Percentiles rank a stretch among this genome's conserved stretches.
Evolutionary conservation across 2,888 invertebrate genomes (phyloP).

Genomic region (Pseudolycoriella hygida): DNA sequence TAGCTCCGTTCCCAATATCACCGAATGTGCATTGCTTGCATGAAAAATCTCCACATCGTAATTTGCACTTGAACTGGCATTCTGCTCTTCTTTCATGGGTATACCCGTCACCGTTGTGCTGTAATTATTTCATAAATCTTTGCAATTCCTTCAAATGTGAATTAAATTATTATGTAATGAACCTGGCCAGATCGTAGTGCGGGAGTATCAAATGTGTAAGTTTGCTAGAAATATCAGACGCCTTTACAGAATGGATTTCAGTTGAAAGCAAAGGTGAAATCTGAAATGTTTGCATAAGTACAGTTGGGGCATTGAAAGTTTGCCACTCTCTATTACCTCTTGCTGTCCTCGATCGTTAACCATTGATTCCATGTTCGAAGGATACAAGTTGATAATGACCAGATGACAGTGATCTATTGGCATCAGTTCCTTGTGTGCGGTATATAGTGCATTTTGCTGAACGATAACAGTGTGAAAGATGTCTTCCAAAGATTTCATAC

Average conservation of each 20-base stretch:
- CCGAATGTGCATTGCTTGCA: slow-evolving; percentile 65
- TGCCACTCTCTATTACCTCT: slow-evolving; percentile 33
- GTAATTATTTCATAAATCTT: no score
- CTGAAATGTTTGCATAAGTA: slow-evolving; percentile 28
- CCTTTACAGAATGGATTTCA: slow-evolving; percentile 66
- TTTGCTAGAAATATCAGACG: slow-evolving; percentile 54
- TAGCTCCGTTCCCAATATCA: slow-evolving; percentile 51
- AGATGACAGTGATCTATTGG: slow-evolving; percentile 77
- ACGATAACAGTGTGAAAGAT: slow-evolving; percentile 66
- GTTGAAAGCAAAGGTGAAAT: slow-evolving; percentile 54
- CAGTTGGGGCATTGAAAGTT: no score
- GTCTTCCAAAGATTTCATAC: slow-evolving; percentile 71
- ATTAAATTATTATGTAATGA: no score
- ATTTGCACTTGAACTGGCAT: slow-evolving; percentile 92
- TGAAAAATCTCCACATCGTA: slow-evolving; percentile 98
- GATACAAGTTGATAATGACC: slow-evolving; percentile 76
- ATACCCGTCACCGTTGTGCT: slow-evolving; percentile 96
- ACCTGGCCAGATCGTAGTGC: slow-evolving; percentile 82
- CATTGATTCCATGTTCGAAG: slow-evolving; percentile 58
- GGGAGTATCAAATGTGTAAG: slow-evolving; percentile 58
- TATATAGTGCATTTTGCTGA: slow-evolving; percentile 59
- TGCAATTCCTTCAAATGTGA: no score
- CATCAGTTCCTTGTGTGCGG: slow-evolving; percentile 42
- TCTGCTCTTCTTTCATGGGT: slow-evolving; percentile 99
- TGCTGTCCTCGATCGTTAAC: slow-evolving; percentile 49